phyloP scores from a whole-genome alignment of 2,113 vertebrate genomes.

The Mesoclemmys tuberculata region DNA sequence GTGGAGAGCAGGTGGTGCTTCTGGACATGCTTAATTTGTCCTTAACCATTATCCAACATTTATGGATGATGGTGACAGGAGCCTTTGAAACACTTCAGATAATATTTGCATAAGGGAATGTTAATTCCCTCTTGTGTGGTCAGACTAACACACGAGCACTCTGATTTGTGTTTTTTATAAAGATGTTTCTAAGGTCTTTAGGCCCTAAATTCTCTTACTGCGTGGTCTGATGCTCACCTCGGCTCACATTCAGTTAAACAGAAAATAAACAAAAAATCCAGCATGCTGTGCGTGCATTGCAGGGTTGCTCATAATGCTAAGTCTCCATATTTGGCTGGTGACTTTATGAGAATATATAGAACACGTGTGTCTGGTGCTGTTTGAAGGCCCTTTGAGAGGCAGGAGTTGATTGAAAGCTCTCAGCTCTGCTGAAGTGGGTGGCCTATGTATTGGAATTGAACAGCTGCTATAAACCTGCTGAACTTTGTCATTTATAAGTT shows the following conservation, averaged over 20 bases:
- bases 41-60: not conserved
- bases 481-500: constrained; percentile 92
- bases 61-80: not conserved
- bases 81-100: not conserved
- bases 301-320: constrained; percentile 23
- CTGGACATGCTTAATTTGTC: not conserved
- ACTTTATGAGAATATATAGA: constrained; percentile 66
- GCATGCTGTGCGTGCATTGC: not conserved
- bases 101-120: not conserved
- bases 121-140: not conserved
- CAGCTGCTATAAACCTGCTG: constrained; percentile 89
- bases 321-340: constrained; percentile 62
- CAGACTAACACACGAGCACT: not conserved
- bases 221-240: not conserved
- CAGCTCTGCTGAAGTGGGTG: constrained; percentile 77
- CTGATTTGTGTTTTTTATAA: not conserved
- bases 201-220: not conserved
- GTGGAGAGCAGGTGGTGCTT: not conserved
- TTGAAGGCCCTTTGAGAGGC: constrained; percentile 66
- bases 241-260: not conserved
- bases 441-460: constrained; percentile 79
- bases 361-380: constrained; percentile 73
- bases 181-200: not conserved
- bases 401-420: constrained; percentile 75
- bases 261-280: not conserved